phyloP scores from a whole-genome alignment of 2,888 invertebrate genomes.

The Coelopa pilipes region DNA sequence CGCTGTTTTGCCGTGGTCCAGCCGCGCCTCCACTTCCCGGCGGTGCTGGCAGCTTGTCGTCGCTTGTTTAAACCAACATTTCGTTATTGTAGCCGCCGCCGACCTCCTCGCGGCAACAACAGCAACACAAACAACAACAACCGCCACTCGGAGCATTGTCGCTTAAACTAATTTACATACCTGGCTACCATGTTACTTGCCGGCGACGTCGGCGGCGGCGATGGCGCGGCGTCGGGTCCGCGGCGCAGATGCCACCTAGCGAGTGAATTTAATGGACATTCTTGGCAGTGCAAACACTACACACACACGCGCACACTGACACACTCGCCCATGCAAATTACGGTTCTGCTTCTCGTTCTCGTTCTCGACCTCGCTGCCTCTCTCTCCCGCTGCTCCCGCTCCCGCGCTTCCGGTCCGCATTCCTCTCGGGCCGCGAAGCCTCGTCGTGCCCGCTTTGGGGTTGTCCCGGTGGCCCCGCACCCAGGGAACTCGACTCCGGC shows the following conservation, averaged over 20 bases:
- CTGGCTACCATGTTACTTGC: slow-evolving; percentile 23
- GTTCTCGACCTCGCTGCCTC: too few relatives aligned
- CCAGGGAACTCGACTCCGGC: too few relatives aligned
- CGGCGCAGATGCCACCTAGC: slow-evolving; percentile 20
- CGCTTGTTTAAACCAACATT: slow-evolving; percentile 26
- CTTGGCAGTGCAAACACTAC: slow-evolving; percentile 9
- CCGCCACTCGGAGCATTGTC: slow-evolving; percentile 16
- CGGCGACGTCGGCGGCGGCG: background rate
- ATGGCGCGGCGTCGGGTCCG: background rate
- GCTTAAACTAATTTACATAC: slow-evolving; percentile 30
- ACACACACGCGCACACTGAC: background rate
- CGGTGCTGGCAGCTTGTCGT: background rate
- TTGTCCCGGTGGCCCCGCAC: too few relatives aligned
- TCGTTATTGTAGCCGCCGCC: slow-evolving; percentile 34
- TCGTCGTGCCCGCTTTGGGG: too few relatives aligned
- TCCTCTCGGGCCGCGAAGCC: too few relatives aligned
- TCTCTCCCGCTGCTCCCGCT: too few relatives aligned
- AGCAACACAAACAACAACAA: slow-evolving; percentile 9
- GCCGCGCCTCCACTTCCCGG: slow-evolving; percentile 2
- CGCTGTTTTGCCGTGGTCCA: background rate
- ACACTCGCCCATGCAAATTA: too few relatives aligned
- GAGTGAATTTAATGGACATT: slow-evolving; percentile 15
- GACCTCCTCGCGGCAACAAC: background rate
- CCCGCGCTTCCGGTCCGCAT: too few relatives aligned
- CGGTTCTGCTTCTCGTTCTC: too few relatives aligned